Evolutionary conservation across 2,888 invertebrate species (phyloP), one percentile per base, ranked within the genome.

Genomic region (Thymelicus lineola): DNA sequence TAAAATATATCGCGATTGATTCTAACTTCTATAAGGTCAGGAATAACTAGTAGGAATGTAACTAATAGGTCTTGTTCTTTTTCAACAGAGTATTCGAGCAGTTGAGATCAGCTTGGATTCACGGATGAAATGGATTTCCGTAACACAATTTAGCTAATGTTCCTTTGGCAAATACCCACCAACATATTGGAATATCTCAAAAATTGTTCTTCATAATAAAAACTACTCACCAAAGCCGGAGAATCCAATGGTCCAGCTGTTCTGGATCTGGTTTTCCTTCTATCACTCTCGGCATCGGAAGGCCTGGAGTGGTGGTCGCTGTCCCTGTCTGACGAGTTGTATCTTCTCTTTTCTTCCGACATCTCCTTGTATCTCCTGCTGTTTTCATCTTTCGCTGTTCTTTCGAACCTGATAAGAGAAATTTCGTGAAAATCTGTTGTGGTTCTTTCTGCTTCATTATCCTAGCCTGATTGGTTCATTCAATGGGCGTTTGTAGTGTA

Each of bases 271-370:
- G 87, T 83, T 74, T 84, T 87, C 74, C 88, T 81, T 50, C 86
- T 77, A 35, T 87, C 89, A 66, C 81, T 86, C 73, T 90, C 90
- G 0, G 82, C 84, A 15, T 91, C 91, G n/a, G 91, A 90, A 17
- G 87, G 87, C 58, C 88, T 81, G 20, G 79, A 77, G 45, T 84
- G 89, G 53, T 82, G 85, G 64, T 90, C 91, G 75, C 94, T 94
- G 72, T 94, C 94, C 65, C 94, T 87, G 50, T 94, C 95, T 45
- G 92, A 93, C 0, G 94, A 94, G 78, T 92, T 89, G 85, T 96
- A 95, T 77, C 96, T 95, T 72, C 94, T 94, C 75, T 85, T 96
- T 94, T 87, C 81, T 69, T 81, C 85, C 62, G 84, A 79, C 9
- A 79, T 79, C 67, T 86, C 85, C 79, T 81, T 82, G 73, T 82